Evolutionary conservation across 2,113 vertebrate species (phyloP).

Genomic region (Ascaphus truei): DNA sequence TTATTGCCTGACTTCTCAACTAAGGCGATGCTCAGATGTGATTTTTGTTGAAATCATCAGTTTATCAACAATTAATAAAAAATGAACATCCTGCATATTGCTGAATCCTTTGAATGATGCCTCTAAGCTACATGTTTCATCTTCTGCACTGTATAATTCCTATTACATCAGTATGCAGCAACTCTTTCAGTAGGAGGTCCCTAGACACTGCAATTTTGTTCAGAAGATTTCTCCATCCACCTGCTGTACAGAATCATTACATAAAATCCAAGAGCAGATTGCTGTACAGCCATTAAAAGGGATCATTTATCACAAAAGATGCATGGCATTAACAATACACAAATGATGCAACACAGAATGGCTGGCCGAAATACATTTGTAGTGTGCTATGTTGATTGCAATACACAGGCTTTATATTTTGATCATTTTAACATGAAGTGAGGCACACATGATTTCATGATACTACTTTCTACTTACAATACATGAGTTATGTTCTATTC

Average conservation of each 20-base stretch:
- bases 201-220: slow-evolving; percentile 53
- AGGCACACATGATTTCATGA: too few species aligned
- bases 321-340: slow-evolving; percentile 32
- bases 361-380: background rate
- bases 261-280: slow-evolving; percentile 42
- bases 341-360: background rate
- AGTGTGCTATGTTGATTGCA: slow-evolving; percentile 4
- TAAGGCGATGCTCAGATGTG: slow-evolving; percentile 33
- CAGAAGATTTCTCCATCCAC: slow-evolving; percentile 44
- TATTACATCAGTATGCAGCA: slow-evolving; percentile 56
- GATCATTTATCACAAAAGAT: slow-evolving; percentile 52
- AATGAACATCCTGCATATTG: slow-evolving; percentile 49
- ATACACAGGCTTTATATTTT: background rate
- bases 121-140: slow-evolving; percentile 52
- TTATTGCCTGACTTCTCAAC: slow-evolving; percentile 13
- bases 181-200: slow-evolving; percentile 50
- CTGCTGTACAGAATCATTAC: slow-evolving; percentile 33
- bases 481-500: too few species aligned
- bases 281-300: slow-evolving; percentile 39
- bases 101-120: slow-evolving; percentile 48
- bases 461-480: too few species aligned
- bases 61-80: slow-evolving; percentile 56
- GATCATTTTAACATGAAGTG: too few species aligned
- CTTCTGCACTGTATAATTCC: slow-evolving; percentile 47
- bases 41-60: slow-evolving; percentile 48